Evolutionary conservation across 2,888 invertebrate species (phyloP).

Genomic region (Leptopterna dolabrata): DNA sequence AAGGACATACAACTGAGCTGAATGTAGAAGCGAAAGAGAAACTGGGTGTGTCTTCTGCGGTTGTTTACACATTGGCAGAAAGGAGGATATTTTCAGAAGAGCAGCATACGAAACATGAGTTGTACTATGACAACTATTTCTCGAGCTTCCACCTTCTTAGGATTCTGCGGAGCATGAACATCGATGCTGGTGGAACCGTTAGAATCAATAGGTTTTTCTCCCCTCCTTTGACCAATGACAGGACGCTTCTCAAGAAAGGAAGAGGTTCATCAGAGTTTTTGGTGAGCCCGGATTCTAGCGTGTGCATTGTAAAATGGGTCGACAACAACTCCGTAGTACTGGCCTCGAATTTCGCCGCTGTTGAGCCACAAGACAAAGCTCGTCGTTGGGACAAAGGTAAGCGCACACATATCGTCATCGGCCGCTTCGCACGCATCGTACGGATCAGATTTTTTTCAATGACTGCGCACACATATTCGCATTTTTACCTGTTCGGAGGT

Average conservation of each 20-base stretch:
- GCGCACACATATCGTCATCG: no score
- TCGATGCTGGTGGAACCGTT: conserved; percentile 4
- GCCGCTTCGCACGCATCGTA: no score
- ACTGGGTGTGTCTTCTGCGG: neutral
- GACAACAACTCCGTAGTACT: conserved; percentile 54
- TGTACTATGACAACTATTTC: conserved; percentile 19
- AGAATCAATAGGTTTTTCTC: conserved; percentile 36
- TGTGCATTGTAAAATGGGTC: conserved; percentile 49
- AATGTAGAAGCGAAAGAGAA: neutral
- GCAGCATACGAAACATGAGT: neutral
- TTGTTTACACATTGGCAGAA: conserved; percentile 20
- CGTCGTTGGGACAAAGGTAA: conserved; percentile 57
- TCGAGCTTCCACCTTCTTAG: conserved; percentile 10
- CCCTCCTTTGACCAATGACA: conserved; percentile 31
- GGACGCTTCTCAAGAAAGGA: conserved; percentile 25
- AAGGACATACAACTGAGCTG: conserved; percentile 59
- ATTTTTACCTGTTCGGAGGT: no score
- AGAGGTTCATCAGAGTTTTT: conserved; percentile 49
- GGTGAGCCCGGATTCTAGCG: conserved; percentile 24
- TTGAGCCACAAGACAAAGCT: conserved; percentile 53
- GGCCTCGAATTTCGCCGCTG: conserved; percentile 56
- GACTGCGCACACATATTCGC: no score
- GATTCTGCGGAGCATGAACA: neutral
- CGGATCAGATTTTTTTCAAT: no score
- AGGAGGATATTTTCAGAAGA: neutral